Conservation (phyloP, 2,113 vertebrate genomes). For the Brachionichthys hirsutus region DNA sequence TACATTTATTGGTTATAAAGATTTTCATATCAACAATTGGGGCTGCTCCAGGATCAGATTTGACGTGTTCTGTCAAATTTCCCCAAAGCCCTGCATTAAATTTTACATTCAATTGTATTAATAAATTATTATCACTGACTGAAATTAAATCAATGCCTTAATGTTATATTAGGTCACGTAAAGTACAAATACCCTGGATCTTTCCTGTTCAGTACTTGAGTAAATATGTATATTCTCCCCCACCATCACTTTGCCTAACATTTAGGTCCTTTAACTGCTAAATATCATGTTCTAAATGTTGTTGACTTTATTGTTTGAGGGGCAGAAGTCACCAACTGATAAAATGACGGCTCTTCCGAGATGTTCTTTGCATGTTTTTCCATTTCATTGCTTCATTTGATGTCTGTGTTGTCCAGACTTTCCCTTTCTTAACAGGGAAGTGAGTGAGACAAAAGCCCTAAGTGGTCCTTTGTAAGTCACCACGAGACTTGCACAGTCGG, state of each 20-base stretch:
- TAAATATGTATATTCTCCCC: no score
- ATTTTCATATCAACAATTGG: slow-evolving; percentile 1
- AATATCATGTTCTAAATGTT: neutral
- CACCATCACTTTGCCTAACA: no score
- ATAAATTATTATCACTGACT: neutral
- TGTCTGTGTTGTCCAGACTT: slow-evolving; percentile 27
- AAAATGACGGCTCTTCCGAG: neutral
- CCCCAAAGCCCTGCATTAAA: no score
- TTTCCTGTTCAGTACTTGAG: no score
- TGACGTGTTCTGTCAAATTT: neutral
- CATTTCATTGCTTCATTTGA: slow-evolving; percentile 18
- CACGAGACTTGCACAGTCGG: slow-evolving; percentile 2
- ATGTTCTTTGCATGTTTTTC: neutral
- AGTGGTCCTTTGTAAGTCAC: slow-evolving; percentile 10
- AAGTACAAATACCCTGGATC: no score
- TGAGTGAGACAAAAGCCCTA: slow-evolving; percentile 28
- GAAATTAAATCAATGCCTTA: no score
- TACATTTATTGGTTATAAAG: neutral
- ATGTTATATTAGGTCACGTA: no score
- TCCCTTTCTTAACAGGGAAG: slow-evolving; percentile 37
- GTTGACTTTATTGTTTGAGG: neutral
- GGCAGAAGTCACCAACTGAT: neutral
- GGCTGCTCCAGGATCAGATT: neutral
- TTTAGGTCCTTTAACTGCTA: neutral
- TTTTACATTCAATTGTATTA: neutral